Conservation (phyloP, 2,888 invertebrate genomes). For the Drosophila sordidula region DNA sequence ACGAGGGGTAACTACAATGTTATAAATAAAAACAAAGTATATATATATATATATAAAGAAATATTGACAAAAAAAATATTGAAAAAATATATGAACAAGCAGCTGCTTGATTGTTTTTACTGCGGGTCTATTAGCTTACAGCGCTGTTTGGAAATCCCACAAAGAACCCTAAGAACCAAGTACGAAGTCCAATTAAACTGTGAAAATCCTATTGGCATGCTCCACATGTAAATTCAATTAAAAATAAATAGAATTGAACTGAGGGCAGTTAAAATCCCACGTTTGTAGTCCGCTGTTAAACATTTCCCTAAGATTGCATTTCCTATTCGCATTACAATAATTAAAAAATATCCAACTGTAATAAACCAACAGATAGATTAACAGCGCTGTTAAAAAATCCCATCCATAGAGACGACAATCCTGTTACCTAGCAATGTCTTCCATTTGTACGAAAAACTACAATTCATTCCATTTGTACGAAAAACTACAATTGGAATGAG, state of each 20-base stretch:
- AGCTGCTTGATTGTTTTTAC: conserved; percentile 16
- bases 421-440: no score
- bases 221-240: background rate
- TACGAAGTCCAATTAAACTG: no score
- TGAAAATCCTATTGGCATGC: no score
- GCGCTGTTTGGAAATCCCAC: conserved; percentile 7
- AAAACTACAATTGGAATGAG: no score
- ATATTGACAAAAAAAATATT: conserved; percentile 29
- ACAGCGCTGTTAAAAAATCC: no score
- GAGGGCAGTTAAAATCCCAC: background rate
- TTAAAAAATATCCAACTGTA: background rate
- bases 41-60: conserved; percentile 16
- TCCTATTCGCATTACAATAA: background rate
- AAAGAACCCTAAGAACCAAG: no score
- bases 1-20: conserved; percentile 57
- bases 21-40: conserved; percentile 49
- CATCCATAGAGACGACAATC: no score
- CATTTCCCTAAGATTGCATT: background rate
- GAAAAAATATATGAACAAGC: conserved; percentile 19
- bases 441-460: no score
- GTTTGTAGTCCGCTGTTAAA: background rate
- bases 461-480: no score
- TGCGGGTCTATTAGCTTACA: conserved; percentile 11
- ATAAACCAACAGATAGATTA: background rate
- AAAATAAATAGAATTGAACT: background rate